Base-by-base conservation (phyloP, 2,113 vertebrate genomes). In the Oncorhynchus masou region DNA sequence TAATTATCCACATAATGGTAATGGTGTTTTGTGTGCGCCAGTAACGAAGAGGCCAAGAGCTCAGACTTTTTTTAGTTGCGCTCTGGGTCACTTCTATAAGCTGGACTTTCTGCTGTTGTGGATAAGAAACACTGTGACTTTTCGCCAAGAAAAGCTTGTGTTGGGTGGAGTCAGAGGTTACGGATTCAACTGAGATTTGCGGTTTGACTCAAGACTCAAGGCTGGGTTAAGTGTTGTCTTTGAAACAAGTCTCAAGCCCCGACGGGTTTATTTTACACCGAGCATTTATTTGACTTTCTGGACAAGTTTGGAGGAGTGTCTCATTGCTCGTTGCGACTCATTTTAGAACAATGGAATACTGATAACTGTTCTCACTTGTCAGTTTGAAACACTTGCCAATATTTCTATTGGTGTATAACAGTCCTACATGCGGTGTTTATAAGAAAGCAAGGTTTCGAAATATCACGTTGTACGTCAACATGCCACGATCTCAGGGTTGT, bases 1-100 rank as follows among this genome's bases (percentile, higher is more conserved):
- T 96, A 96, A 96, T 97, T 95, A 96, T 95, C 94, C 92, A 91
- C 93, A 94, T 95, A 91, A 92, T 86, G 85, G 87, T 92, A 94
- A 94, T 94, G 93, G 92, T 92, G 91, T 92, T 92, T 91, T 91
- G 87, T 94, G 95, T 95, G 90, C 91, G 92, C 93, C 91, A 91
- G 77, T 90, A 92, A 79, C 84, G 86, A 84, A 91, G 93, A 93
- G 91, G 92, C 92, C 84, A 90, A 91, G 88, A 77, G 88, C 88
- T 92, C 92, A 92, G 91, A 89, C 81, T 83, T 92, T 93, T 27
- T 93, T 87, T 90, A 89, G 86, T 92, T 92, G 88, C 91, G 85
- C 88, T 87, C 85, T 85, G 86, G 92, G 89, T 93, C 94, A 95
- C 92, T 92, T 80, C 87, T 88, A 19, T 91, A 92, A 91, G 85